Evolutionary conservation across 2,113 vertebrate genomes (phyloP).

Genomic region (Cyprinodon tularosa): DNA sequence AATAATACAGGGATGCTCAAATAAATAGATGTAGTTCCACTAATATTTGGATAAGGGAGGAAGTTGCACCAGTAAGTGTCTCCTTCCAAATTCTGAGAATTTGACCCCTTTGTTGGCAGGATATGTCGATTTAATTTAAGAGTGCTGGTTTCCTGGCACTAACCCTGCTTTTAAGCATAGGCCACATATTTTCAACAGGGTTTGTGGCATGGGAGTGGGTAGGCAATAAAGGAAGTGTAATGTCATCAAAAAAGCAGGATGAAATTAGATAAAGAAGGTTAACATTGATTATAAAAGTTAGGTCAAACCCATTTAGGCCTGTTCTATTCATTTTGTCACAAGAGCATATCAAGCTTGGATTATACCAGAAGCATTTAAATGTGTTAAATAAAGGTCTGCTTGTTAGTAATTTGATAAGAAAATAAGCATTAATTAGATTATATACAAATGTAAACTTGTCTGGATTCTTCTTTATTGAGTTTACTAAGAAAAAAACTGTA

Average conservation of each 20-base stretch:
- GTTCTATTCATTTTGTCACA: too few species aligned
- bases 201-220: too few species aligned
- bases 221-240: too few species aligned
- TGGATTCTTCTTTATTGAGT: background rate
- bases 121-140: background rate
- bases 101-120: background rate
- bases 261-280: too few species aligned
- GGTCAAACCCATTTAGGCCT: too few species aligned
- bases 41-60: background rate
- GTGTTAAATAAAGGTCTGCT: background rate
- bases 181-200: too few species aligned
- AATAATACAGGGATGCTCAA: background rate
- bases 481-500: background rate
- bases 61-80: background rate
- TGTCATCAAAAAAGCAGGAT: too few species aligned
- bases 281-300: too few species aligned
- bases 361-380: background rate
- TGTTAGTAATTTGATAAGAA: background rate
- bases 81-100: too few species aligned
- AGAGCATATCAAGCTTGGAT: background rate
- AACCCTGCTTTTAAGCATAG: too few species aligned
- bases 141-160: background rate
- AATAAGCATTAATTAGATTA: background rate
- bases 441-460: background rate
- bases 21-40: background rate